Evolutionary conservation across 2,797 vertebrate genomes (phyloP).

Genomic region (Limnodromus scolopaceus): DNA sequence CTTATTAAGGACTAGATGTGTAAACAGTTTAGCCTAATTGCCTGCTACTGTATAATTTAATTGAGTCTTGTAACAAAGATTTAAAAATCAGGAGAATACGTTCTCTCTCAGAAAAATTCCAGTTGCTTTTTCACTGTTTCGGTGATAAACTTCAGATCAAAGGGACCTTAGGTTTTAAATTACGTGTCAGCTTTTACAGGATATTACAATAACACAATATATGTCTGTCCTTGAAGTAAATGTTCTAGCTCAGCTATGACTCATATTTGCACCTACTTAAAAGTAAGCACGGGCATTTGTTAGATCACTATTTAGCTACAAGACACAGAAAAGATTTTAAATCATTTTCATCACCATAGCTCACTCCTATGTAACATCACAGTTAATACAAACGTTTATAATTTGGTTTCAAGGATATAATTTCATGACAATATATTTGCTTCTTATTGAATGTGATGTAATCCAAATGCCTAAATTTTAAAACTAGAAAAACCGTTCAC

Average conservation of each 20-base stretch:
- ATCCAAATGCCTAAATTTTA: neutral
- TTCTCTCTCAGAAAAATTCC: neutral
- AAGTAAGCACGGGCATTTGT: constrained; percentile 1
- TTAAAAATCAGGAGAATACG: neutral
- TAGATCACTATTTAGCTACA: neutral
- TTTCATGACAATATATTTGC: neutral
- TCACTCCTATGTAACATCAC: neutral
- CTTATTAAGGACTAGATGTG: constrained; percentile 3
- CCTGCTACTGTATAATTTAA: neutral
- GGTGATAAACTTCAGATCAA: neutral
- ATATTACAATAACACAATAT: constrained; percentile 9
- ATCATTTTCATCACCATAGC: neutral
- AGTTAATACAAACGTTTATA: neutral
- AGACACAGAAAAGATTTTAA: neutral
- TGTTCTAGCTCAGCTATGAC: constrained; percentile 23
- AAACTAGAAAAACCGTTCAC: neutral
- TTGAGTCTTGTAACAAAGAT: neutral
- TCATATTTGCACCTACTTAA: constrained; percentile 36
- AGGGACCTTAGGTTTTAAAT: constrained; percentile 9
- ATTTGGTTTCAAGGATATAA: neutral
- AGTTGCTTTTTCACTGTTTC: neutral
- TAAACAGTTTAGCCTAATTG: constrained; percentile 27
- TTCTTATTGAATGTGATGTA: neutral
- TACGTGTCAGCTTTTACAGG: constrained; percentile 9
- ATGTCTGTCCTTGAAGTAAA: constrained; percentile 44